Evolutionary conservation across 2,797 vertebrate species (phyloP).

Genomic region (Enteromius viviparus): DNA sequence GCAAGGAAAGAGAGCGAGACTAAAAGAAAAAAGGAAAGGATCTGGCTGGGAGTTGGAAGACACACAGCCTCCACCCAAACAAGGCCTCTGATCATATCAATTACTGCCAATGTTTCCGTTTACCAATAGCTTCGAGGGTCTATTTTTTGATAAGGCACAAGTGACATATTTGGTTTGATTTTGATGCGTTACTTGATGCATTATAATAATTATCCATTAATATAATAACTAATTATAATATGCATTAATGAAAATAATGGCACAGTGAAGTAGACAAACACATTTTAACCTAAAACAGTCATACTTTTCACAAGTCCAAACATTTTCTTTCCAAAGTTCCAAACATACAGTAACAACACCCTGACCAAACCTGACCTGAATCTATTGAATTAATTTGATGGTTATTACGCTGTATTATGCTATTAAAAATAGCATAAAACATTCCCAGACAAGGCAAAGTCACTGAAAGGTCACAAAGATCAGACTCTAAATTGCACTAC

Average conservation of each 20-base stretch:
- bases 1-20: slow-evolving; percentile 49
- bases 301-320: neutral
- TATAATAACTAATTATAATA: neutral
- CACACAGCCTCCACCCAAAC: slow-evolving; percentile 46
- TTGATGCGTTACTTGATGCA: neutral
- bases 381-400: neutral
- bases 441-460: slow-evolving; percentile 24
- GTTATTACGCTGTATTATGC: neutral
- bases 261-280: neutral
- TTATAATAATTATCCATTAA: neutral
- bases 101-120: slow-evolving; percentile 17
- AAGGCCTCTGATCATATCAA: slow-evolving; percentile 46
- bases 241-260: neutral
- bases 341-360: neutral
- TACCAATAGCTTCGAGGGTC: neutral
- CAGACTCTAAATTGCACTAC: neutral
- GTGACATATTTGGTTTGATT: neutral
- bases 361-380: neutral
- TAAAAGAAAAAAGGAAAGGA: slow-evolving; percentile 43
- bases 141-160: neutral
- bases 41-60: slow-evolving; percentile 26
- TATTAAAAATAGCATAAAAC: neutral
- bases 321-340: neutral
- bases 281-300: neutral
- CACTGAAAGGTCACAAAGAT: slow-evolving; percentile 43